A percentile compares a stretch with the other conserved stretches of the same genome.
phyloP scores from a whole-genome alignment of 1,140 invertebrate species.

The Cydia fagiglandana region DNA sequence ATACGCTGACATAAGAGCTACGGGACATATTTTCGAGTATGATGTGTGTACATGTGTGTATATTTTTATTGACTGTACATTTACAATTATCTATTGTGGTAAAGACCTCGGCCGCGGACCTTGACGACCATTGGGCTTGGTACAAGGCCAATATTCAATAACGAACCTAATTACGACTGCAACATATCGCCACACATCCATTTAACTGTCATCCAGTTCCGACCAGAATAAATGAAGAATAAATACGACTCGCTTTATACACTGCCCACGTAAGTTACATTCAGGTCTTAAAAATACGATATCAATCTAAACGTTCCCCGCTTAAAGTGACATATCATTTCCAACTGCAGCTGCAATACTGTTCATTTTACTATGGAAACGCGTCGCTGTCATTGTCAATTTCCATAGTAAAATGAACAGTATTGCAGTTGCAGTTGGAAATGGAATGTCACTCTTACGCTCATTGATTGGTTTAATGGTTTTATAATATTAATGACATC shows the following conservation, averaged over 20 bases:
- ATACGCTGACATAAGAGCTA: too few species aligned
- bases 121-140: not conserved
- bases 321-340: too few species aligned
- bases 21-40: too few species aligned
- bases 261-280: not conserved
- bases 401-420: too few species aligned
- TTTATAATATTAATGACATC: not conserved
- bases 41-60: too few species aligned
- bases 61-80: too few species aligned
- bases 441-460: too few species aligned
- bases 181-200: not conserved
- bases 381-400: too few species aligned
- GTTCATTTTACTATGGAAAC: too few species aligned
- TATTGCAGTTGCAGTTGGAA: too few species aligned
- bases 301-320: not conserved
- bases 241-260: not conserved
- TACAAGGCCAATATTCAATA: not conserved
- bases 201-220: slow-evolving; percentile 6
- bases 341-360: too few species aligned
- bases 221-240: slow-evolving; percentile 2
- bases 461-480: not conserved
- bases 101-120: not conserved
- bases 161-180: not conserved
- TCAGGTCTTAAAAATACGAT: not conserved
- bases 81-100: not conserved